These are phyloP conservation scores for Hippopotamus amphibius DNA, from an alignment of 2,113 vertebrate genomes.

Conservation along the genomic window DNA sequence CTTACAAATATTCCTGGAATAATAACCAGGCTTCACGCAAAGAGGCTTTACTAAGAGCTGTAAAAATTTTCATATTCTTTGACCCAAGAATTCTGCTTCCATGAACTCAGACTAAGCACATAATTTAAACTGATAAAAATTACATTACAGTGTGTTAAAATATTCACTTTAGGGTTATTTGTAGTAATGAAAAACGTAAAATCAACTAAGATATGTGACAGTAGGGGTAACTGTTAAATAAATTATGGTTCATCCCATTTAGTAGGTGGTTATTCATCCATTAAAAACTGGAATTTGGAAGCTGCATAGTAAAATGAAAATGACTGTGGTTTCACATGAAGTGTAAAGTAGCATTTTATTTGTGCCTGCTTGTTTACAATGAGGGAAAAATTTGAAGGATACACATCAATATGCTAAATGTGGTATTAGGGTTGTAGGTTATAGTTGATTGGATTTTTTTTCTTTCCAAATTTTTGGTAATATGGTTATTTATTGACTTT, in stretches of 20 bases:
- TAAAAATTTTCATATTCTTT: background rate
- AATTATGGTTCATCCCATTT: background rate
- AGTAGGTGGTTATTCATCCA: background rate
- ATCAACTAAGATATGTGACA: background rate
- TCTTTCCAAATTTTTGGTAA: background rate
- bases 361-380: background rate
- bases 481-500: background rate
- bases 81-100: background rate
- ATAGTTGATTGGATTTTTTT: background rate
- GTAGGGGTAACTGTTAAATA: background rate
- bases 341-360: background rate
- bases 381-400: background rate
- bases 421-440: background rate
- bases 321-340: background rate
- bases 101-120: slow-evolving; percentile 26
- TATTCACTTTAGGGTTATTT: background rate
- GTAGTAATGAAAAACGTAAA: background rate
- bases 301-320: background rate
- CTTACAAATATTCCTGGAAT: background rate
- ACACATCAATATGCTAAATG: background rate
- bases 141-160: background rate
- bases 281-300: background rate
- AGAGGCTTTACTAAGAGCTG: background rate
- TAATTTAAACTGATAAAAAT: slow-evolving; percentile 11
- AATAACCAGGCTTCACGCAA: background rate